Conservation (phyloP, 2,113 vertebrate species). For the Cyprinodon tularosa region DNA sequence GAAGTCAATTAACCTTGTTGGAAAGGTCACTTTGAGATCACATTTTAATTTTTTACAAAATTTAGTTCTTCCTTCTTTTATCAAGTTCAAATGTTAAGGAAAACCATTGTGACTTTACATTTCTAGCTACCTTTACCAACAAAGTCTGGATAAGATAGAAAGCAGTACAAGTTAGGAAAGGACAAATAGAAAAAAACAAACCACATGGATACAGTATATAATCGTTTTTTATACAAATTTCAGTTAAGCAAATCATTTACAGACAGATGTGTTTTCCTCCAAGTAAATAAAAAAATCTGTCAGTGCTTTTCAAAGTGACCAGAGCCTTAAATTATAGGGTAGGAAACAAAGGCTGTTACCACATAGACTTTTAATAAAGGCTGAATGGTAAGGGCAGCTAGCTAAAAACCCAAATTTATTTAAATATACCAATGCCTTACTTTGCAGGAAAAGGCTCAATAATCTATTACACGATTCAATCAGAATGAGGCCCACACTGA, state of each 20-base stretch:
- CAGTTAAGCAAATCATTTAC: not conserved
- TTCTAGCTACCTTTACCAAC: too few species aligned
- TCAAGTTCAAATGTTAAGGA: not conserved
- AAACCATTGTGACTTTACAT: not conserved
- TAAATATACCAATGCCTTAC: too few species aligned
- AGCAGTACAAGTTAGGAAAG: not conserved
- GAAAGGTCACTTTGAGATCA: conserved; percentile 41
- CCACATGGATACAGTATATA: not conserved
- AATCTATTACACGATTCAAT: too few species aligned
- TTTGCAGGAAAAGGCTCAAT: too few species aligned
- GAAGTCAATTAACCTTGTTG: conserved; percentile 35
- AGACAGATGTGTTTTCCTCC: not conserved
- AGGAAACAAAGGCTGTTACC: too few species aligned
- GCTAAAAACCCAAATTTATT: too few species aligned
- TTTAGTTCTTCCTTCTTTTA: not conserved
- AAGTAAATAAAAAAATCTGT: not conserved
- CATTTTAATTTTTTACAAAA: not conserved
- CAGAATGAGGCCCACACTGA: too few species aligned
- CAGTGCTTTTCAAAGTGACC: too few species aligned
- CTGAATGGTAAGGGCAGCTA: too few species aligned
- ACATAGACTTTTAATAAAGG: too few species aligned
- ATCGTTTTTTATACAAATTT: not conserved
- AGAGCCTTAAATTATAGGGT: too few species aligned
- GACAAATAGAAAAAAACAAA: not conserved
- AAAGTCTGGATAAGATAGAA: too few species aligned